Evolutionary conservation across 1,140 invertebrate species (phyloP).

Genomic region (Pemphigus obesinymphae): DNA sequence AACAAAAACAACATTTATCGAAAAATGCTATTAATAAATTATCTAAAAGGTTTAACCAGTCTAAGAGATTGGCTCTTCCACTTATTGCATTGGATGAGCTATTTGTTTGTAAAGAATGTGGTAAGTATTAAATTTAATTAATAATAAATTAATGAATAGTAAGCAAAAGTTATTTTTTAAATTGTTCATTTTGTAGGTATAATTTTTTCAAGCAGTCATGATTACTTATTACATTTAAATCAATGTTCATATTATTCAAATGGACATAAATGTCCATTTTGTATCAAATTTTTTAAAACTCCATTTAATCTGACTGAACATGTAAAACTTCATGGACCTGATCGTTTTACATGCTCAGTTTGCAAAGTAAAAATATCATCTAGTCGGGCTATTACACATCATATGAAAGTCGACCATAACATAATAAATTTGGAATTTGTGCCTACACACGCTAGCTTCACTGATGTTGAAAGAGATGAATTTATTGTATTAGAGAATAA

Average conservation of each 20-base stretch:
- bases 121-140: neutral
- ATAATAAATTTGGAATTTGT: neutral
- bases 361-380: neutral
- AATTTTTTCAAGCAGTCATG: neutral
- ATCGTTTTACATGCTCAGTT: constrained; percentile 2
- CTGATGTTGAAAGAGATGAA: neutral
- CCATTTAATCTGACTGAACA: neutral
- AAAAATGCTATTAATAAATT: neutral
- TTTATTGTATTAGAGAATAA: neutral
- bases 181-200: neutral
- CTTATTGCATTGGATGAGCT: neutral
- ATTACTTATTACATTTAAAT: neutral
- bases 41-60: neutral
- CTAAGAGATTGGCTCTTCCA: neutral
- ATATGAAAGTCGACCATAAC: neutral
- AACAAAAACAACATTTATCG: neutral
- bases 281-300: constrained; percentile 20
- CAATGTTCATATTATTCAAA: neutral
- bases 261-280: neutral
- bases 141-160: neutral
- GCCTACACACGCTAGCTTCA: neutral
- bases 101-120: constrained; percentile 13
- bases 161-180: neutral
- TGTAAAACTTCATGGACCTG: constrained; percentile 1
- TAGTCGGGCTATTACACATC: neutral